Evolutionary conservation across 2,113 vertebrate species (phyloP), one percentile per base, ranked within the genome.

Genomic region (Toxostoma redivivum): DNA sequence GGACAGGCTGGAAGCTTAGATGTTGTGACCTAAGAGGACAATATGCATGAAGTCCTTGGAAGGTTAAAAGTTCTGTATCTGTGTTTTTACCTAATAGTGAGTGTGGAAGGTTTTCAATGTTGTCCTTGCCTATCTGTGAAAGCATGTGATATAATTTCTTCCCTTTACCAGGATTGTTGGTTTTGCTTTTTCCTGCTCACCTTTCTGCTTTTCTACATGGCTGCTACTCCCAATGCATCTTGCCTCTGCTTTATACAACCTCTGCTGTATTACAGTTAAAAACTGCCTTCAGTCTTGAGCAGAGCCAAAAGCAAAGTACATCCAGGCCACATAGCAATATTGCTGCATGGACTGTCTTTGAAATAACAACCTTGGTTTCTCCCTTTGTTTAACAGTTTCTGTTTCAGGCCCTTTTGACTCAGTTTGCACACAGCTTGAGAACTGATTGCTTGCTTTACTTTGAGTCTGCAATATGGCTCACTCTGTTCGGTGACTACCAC

Each of bases 371-470:
- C 35, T 42, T 10, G 4, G 8, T 88, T 94, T 92, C 90, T 83
- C 86, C 82, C 88, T 92, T 88, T 88, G 54, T 60, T 90, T 88
- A 77, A 58, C 71, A 88, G 33, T 33, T 93, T 92, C 71, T 93
- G 79, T 88, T 92, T 80, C 67, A 93, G 82, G 71, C n/a, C 51
- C 38, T 66, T 93, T 62, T 93, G 76, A 92, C 82, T 67, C 67
- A 93, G 27, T 88, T 90, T 90, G 67, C 35, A 27, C 14, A 28
- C 10, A 53, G 67, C 64, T 83, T 47, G 42, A 81, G 80, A 95
- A 69, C 71, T 88, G 35, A 35, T 9, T 50, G 71, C 79, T 28
- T 28, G 5, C 42, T 83, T 80, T 80, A 42, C 54, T 83, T 83
- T 28, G 5, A 73, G 19, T 53, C 51, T 87, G 47, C 60, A 81